phyloP scores from a whole-genome alignment of 2,888 invertebrate genomes.

The Platypus cylindrus region DNA sequence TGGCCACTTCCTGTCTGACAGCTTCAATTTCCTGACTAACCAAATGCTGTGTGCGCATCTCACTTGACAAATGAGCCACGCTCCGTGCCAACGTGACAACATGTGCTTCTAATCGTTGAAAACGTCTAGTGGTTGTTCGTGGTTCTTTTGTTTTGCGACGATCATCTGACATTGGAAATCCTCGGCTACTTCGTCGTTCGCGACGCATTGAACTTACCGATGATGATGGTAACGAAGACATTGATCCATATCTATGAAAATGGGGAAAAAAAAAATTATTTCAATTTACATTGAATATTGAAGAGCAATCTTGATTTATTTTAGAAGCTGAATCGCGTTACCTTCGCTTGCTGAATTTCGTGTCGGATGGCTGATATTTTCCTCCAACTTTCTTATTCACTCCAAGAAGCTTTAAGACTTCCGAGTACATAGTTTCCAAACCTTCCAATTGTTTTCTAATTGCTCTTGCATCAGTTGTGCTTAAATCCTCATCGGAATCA shows the following conservation, averaged over 20 bases:
- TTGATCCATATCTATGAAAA: constrained; percentile 54
- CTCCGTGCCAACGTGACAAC: constrained; percentile 82
- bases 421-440: constrained; percentile 76
- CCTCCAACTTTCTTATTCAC: constrained; percentile 38
- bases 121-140: constrained; percentile 73
- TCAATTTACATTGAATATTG: too few species aligned
- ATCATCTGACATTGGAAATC: constrained; percentile 47
- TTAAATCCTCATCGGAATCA: constrained; percentile 60
- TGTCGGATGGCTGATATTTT: constrained; percentile 44
- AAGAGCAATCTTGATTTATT: too few species aligned
- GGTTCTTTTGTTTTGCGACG: constrained; percentile 59
- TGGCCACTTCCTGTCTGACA: constrained; percentile 69
- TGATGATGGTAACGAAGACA: constrained; percentile 72
- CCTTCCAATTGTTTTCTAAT: constrained; percentile 72
- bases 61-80: constrained; percentile 82
- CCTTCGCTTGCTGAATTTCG: constrained; percentile 36
- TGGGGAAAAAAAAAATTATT: neutral
- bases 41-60: constrained; percentile 80
- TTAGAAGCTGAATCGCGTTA: too few species aligned
- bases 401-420: constrained; percentile 55
- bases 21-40: constrained; percentile 85
- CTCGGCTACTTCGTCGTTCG: constrained; percentile 40
- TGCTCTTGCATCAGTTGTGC: constrained; percentile 63
- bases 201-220: constrained; percentile 46
- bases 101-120: constrained; percentile 80